These are phyloP conservation scores for Baccha elongata DNA, from an alignment of 2,888 invertebrate species.

Conservation along the genomic window DNA sequence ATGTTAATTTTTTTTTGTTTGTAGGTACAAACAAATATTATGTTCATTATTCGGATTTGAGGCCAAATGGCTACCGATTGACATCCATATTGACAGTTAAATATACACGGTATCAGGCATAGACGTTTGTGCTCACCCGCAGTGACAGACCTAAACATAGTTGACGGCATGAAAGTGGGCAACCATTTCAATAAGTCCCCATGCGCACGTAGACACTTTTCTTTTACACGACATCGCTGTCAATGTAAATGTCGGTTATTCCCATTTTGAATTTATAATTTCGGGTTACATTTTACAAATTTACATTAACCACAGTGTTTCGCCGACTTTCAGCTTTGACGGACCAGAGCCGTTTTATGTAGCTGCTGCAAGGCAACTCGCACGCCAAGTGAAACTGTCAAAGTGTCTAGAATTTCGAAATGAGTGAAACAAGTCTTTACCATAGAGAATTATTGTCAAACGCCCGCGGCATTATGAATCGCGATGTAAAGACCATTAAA, in stretches of 20 bases:
- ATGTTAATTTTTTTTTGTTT: constrained; percentile 64
- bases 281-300: constrained; percentile 40
- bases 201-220: constrained; percentile 63
- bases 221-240: constrained; percentile 57
- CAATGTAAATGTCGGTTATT: constrained; percentile 65
- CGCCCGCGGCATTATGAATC: constrained; percentile 37
- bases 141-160: constrained; percentile 24
- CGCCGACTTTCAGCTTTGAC: constrained; percentile 49
- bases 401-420: constrained; percentile 56
- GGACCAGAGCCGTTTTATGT: constrained; percentile 39
- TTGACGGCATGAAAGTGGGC: constrained; percentile 66
- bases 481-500: constrained; percentile 53
- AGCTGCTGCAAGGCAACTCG: constrained; percentile 42
- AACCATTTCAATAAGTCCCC: constrained; percentile 44
- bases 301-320: constrained; percentile 43
- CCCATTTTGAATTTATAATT: constrained; percentile 59
- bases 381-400: constrained; percentile 65
- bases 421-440: constrained; percentile 56
- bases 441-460: constrained; percentile 32
- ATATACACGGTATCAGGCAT: constrained; percentile 6
- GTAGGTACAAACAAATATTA: constrained; percentile 32
- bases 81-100: constrained; percentile 59
- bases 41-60: constrained; percentile 33
- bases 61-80: constrained; percentile 57
- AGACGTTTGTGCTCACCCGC: constrained; percentile 7